A percentile compares a stretch with the other conserved stretches of the same genome.
These are phyloP conservation scores for Eristalis pertinax DNA, from an alignment of 2,888 invertebrate genomes.

Conservation along the genomic window DNA sequence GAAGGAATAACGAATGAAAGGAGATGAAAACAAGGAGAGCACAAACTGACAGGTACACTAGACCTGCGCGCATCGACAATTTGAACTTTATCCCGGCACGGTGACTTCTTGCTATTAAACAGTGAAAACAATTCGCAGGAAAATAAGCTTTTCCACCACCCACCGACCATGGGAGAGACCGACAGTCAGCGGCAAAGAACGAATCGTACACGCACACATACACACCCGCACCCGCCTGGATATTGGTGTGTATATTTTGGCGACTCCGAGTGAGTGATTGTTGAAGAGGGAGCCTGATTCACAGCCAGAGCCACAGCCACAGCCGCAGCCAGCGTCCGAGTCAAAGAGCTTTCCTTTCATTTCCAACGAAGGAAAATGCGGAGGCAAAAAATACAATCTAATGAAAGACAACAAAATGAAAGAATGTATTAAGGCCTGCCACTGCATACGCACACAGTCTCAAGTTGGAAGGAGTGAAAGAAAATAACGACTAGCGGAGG, in stretches of 20 bases:
- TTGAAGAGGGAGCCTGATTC: constrained; percentile 29
- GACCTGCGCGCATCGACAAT: constrained; percentile 64
- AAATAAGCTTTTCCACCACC: constrained; percentile 57
- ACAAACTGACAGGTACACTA: constrained; percentile 67
- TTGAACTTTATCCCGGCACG: constrained; percentile 70
- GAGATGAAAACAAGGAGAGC: constrained; percentile 55
- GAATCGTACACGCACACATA: constrained; percentile 43
- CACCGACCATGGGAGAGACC: constrained; percentile 19
- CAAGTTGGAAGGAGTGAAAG: constrained; percentile 39
- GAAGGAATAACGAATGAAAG: constrained; percentile 30
- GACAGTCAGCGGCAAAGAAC: constrained; percentile 42
- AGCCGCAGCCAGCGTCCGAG: not conserved
- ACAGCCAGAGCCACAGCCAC: not conserved
- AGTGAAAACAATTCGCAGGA: constrained; percentile 44
- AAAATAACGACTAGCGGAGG: not conserved
- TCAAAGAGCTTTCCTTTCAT: constrained; percentile 34
- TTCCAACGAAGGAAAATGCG: constrained; percentile 19
- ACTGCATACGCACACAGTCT: constrained; percentile 56
- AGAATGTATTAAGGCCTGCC: constrained; percentile 21
- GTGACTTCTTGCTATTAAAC: constrained; percentile 62
- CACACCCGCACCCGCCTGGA: constrained; percentile 31
- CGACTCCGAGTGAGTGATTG: constrained; percentile 39
- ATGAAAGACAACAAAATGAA: constrained; percentile 60
- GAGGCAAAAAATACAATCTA: constrained; percentile 19
- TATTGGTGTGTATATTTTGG: constrained; percentile 2